phyloP scores from a whole-genome alignment of 2,113 vertebrate genomes.

The Capreolus pygargus region DNA sequence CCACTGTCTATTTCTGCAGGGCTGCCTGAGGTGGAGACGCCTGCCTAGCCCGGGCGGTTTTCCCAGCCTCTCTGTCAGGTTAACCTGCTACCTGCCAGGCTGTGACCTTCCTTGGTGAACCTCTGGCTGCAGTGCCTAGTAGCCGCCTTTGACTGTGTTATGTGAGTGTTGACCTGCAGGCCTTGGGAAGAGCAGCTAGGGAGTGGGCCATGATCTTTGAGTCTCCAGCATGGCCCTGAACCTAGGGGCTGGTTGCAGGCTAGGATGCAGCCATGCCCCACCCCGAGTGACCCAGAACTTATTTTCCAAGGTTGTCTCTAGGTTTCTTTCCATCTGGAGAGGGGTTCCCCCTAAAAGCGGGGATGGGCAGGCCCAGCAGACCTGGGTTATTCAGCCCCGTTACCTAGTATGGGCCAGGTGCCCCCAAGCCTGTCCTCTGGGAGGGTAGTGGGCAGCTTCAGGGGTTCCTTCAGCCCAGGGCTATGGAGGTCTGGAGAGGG shows the following conservation, averaged over 20 bases:
- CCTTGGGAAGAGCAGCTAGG: neutral
- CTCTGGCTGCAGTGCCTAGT: neutral
- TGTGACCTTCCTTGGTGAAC: neutral
- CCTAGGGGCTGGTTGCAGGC: neutral
- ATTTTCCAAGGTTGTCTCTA: neutral
- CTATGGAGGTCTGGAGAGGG: neutral
- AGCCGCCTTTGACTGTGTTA: neutral
- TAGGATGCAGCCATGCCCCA: neutral
- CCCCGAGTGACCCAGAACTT: neutral
- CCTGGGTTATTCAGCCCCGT: neutral
- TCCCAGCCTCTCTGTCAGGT: neutral
- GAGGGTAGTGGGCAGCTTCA: neutral
- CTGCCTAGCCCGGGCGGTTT: neutral
- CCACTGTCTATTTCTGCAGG: neutral
- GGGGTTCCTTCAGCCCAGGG: neutral
- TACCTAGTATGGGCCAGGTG: neutral
- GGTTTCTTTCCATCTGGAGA: neutral
- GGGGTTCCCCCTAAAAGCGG: neutral
- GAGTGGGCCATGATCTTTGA: neutral
- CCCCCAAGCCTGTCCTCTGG: neutral
- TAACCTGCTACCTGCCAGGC: neutral
- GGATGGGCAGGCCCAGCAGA: neutral
- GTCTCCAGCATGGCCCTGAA: neutral
- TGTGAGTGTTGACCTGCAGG: neutral
- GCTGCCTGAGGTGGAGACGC: neutral